Base-by-base conservation (phyloP, 2,888 invertebrate species). In the Sepioteuthis lessoniana region DNA sequence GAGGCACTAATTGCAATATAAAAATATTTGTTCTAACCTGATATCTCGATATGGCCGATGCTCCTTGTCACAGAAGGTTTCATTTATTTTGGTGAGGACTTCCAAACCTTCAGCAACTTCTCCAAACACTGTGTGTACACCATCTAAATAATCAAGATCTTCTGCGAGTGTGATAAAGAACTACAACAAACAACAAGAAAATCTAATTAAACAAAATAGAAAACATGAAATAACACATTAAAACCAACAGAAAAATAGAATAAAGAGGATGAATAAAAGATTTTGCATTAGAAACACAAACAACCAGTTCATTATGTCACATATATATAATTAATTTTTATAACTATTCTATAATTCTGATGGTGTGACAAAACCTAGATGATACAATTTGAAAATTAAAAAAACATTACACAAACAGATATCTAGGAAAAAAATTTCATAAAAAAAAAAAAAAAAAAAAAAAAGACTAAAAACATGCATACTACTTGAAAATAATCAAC, bases 41-140 rank as follows among this genome's bases (percentile, higher is more conserved):
- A 99, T 98, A 97, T 99, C 99, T 97, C 99, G 98, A 97, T 98
- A 99, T 0, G 99, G 99, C 47, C 99, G 98, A 96, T 99, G 98
- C 90, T 98, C 98, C 50, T 98, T 98, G 97, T 99, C 99, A 96
- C 99, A 99, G 96, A 99, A 98, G 0, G 98, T 98, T 96, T 99
- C 99, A 97, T 99, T 99, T 0, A 99, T 98, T 97, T 98, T 98
- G 35, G 98, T 98, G 37, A 99, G 97, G 3, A 99, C 98, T 90
- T 99, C 99, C 93, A 98, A 97, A 0, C 99, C 99, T 97, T 99
- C 99, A 0, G 98, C 98, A 5, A 99, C 98, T 95, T 97, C 97
- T 16, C 99, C 99, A 97, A 99, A 99, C 35, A 99, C 98, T 96
- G 99, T 99, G 97, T 99, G 99, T 93, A 94, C 95, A n/a, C 97